Evolutionary conservation across 2,113 vertebrate genomes (phyloP).

Genomic region (Amphiprion ocellaris): DNA sequence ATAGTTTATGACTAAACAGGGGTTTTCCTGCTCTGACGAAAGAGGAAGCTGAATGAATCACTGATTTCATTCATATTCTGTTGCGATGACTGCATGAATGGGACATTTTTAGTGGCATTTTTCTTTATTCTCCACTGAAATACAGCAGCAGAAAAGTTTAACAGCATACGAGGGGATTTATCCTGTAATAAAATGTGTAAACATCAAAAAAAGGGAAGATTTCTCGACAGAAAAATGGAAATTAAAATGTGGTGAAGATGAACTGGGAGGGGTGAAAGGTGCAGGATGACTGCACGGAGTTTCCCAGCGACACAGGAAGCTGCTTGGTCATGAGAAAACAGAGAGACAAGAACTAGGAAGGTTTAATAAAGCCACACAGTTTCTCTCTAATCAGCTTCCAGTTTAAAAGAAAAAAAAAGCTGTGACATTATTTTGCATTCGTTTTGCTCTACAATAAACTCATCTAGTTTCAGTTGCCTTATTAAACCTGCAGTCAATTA

Average conservation of each 20-base stretch:
- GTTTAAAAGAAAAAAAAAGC: too few species aligned
- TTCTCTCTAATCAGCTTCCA: neutral
- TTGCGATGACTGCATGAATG: neutral
- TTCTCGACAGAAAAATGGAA: neutral
- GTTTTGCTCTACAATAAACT: too few species aligned
- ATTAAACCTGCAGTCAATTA: neutral
- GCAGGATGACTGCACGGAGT: constrained; percentile 35
- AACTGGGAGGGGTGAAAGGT: neutral
- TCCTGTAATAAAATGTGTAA: neutral
- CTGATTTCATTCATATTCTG: constrained; percentile 3
- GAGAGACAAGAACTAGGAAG: neutral
- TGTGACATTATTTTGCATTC: too few species aligned
- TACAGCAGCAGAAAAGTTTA: too few species aligned
- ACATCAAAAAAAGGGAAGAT: neutral
- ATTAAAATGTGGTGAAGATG: neutral
- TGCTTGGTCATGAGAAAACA: constrained; percentile 18
- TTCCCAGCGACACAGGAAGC: constrained; percentile 58
- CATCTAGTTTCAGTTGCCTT: neutral
- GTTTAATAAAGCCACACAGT: neutral
- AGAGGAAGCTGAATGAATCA: constrained; percentile 33
- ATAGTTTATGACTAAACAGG: constrained; percentile 12
- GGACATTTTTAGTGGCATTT: neutral
- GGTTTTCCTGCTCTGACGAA: constrained; percentile 31
- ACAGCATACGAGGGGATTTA: too few species aligned
- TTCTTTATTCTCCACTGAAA: neutral